Evolutionary conservation across 2,797 vertebrate species (phyloP).

Genomic region (Molothrus ater): DNA sequence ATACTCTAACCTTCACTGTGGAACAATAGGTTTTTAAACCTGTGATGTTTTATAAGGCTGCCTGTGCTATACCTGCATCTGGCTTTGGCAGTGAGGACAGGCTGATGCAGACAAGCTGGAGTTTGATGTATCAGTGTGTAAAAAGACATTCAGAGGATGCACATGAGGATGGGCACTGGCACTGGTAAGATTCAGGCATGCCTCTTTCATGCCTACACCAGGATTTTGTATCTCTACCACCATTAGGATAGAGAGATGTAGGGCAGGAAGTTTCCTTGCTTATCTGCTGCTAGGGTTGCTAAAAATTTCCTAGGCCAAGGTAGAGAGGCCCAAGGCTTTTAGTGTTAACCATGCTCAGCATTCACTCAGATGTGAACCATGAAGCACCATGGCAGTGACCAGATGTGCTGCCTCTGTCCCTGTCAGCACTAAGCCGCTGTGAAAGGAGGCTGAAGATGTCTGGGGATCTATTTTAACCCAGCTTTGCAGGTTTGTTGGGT

Average conservation of each 20-base stretch:
- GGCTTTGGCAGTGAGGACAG: background rate
- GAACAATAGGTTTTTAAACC: background rate
- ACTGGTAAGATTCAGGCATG: background rate
- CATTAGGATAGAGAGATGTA: background rate
- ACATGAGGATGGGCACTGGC: background rate
- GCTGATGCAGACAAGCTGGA: background rate
- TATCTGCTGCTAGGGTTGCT: background rate
- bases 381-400: background rate
- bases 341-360: rapidly evolving
- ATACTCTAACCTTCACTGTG: background rate
- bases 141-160: background rate
- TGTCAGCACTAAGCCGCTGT: background rate
- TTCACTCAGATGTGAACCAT: background rate
- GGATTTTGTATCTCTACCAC: background rate
- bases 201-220: background rate
- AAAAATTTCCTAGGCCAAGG: background rate
- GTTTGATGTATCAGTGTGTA: background rate
- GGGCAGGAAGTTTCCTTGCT: background rate
- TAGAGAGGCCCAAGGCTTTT: background rate
- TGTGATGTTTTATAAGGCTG: background rate
- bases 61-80: background rate
- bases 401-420: background rate
- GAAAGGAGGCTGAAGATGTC: background rate
- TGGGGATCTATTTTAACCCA: background rate
- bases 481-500: background rate